Evolutionary conservation across 2,888 invertebrate genomes (phyloP).

Genomic region (Tetanocera ferruginea): DNA sequence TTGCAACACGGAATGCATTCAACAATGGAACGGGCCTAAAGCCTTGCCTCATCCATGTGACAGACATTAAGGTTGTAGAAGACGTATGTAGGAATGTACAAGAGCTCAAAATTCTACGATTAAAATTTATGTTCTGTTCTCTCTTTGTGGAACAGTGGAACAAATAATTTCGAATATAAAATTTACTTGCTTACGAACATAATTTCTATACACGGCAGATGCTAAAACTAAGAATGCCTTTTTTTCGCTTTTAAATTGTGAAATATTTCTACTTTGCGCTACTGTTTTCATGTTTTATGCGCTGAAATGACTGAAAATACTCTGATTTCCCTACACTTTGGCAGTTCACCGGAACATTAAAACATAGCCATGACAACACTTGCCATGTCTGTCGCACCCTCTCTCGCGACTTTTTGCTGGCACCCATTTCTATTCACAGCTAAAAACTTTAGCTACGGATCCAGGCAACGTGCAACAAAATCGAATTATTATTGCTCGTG

Average conservation of each 20-base stretch:
- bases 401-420: background rate
- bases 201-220: too few species aligned
- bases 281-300: background rate
- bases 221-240: background rate
- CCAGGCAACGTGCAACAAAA: conserved; percentile 29
- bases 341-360: conserved; percentile 17
- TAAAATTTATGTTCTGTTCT: background rate
- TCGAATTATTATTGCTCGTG: conserved; percentile 37
- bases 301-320: conserved; percentile 13
- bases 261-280: background rate
- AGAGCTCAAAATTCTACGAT: background rate
- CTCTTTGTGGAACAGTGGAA: background rate
- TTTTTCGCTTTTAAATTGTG: too few species aligned
- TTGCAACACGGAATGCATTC: background rate
- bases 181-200: too few species aligned
- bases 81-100: background rate
- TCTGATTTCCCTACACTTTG: conserved; percentile 16
- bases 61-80: background rate
- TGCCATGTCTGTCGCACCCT: conserved; percentile 19
- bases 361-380: conserved; percentile 31
- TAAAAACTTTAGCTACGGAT: background rate
- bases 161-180: background rate
- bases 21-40: background rate
- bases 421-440: background rate
- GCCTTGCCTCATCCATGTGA: background rate